Conservation (phyloP, 2,113 vertebrate genomes). For the Poeciliopsis occidentalis region DNA sequence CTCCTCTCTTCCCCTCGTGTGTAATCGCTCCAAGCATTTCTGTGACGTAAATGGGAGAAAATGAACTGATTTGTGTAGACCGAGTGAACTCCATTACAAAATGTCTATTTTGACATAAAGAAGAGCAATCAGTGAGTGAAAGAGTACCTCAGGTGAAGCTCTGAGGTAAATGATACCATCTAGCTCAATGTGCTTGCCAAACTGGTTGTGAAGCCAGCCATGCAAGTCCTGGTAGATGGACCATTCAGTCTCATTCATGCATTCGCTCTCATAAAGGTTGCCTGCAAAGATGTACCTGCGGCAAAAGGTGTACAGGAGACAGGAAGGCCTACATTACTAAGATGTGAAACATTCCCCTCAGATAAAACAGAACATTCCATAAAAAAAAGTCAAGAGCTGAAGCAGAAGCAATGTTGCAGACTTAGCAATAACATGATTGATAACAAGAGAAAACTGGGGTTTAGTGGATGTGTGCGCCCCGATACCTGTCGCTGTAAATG, state of each 20-base stretch:
- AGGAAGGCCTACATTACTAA: not conserved
- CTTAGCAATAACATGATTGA: no score
- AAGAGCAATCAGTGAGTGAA: no score
- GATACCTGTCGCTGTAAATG: conserved; percentile 94
- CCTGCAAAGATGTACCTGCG: conserved; percentile 93
- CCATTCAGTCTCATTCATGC: conserved; percentile 94
- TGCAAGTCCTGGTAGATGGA: conserved; percentile 96
- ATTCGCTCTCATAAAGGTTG: conserved; percentile 92
- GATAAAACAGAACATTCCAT: not conserved
- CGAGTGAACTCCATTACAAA: not conserved
- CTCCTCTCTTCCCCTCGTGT: conserved; percentile 87
- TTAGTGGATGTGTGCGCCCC: not conserved
- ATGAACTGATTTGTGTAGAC: not conserved
- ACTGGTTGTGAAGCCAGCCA: conserved; percentile 89
- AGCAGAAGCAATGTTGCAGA: not conserved
- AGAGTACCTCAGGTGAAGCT: conserved; percentile 87
- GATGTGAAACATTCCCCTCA: not conserved
- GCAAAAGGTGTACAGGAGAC: not conserved
- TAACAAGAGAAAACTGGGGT: not conserved
- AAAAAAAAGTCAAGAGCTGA: not conserved
- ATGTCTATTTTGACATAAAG: not conserved
- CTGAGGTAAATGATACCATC: conserved; percentile 95
- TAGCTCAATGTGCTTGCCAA: conserved; percentile 85
- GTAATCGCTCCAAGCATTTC: conserved; percentile 90
- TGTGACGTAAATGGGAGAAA: conserved; percentile 42